Evolutionary conservation across 1,140 invertebrate species (phyloP).

Genomic region (Leptinotarsa texana): DNA sequence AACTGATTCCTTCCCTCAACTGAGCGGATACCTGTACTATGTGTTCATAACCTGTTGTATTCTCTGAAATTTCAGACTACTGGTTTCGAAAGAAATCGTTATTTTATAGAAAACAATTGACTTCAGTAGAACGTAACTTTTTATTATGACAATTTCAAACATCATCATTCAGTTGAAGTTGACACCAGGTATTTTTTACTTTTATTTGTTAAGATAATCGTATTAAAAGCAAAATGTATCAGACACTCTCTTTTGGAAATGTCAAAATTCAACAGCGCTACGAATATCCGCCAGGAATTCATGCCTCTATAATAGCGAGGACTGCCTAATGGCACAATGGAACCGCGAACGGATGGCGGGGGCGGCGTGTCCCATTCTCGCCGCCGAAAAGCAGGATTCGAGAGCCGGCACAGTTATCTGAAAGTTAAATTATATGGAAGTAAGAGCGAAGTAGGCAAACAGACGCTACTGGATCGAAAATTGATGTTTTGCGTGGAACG

Average conservation of each 20-base stretch:
- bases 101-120: too few relatives aligned
- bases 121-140: too few relatives aligned
- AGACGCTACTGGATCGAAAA: constrained; percentile 16
- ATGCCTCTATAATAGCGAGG: background rate
- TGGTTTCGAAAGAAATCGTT: too few relatives aligned
- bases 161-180: too few relatives aligned
- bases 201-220: too few relatives aligned
- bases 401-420: background rate
- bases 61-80: too few relatives aligned
- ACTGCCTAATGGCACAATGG: constrained; percentile 12
- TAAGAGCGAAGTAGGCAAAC: constrained; percentile 15
- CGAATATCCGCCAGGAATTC: background rate
- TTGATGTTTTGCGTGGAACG: constrained; percentile 12
- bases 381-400: background rate
- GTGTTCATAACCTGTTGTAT: too few relatives aligned
- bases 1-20: too few relatives aligned
- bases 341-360: background rate
- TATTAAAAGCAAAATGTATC: too few relatives aligned
- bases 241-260: background rate
- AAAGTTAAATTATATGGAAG: constrained; percentile 24
- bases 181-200: too few relatives aligned
- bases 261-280: background rate
- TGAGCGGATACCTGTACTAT: too few relatives aligned
- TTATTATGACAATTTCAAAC: too few relatives aligned
- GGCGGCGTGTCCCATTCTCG: background rate